Evolutionary conservation across 1,140 invertebrate genomes (phyloP), one percentile per base, ranked within the genome.

Genomic region (Archivesica marissinica): DNA sequence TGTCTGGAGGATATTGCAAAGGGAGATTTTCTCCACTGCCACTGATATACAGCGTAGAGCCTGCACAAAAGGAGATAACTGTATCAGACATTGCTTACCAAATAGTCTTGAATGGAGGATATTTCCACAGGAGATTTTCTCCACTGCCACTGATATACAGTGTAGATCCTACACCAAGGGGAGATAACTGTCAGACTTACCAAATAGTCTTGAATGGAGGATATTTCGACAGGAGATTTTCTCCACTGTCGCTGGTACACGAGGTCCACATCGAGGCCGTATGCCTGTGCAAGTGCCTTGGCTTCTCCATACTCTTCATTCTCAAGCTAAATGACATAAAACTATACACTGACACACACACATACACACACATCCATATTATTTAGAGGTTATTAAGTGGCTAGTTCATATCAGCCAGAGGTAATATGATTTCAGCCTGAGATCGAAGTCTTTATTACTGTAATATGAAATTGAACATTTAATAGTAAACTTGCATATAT

Each of bases 71-170:
- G n/a, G n/a, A n/a, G n/a, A n/a, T n/a, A n/a, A n/a, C n/a, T n/a
- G n/a, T n/a, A n/a, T n/a, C n/a, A n/a, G n/a, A n/a, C n/a, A n/a
- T 28, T 15, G 89, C 92, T 91, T 90, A 95, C 95, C 88, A 98
- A 93, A 94, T 96, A 97, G 88, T 97, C 96, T 87, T 96, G 94
- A 86, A 97, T 97, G 2, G 96, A 95, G 56, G 96, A 95, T 30
- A 96, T 94, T 39, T 96, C 96, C 61, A 97, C 96, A 41, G 95
- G 95, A 15, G 95, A 96, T 89, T 96, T 96, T 78, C 96, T 94
- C 97, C 97, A 98, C 91, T 97, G 97, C 79, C 96, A 95, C 94
- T 97, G 97, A 93, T 97, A 97, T 4, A 97, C 97, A n/a, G n/a
- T n/a, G n/a, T n/a, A n/a, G n/a, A n/a, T n/a, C n/a, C n/a, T n/a